Conservation (phyloP, 2,797 vertebrate genomes). For the Coreius guichenoti region DNA sequence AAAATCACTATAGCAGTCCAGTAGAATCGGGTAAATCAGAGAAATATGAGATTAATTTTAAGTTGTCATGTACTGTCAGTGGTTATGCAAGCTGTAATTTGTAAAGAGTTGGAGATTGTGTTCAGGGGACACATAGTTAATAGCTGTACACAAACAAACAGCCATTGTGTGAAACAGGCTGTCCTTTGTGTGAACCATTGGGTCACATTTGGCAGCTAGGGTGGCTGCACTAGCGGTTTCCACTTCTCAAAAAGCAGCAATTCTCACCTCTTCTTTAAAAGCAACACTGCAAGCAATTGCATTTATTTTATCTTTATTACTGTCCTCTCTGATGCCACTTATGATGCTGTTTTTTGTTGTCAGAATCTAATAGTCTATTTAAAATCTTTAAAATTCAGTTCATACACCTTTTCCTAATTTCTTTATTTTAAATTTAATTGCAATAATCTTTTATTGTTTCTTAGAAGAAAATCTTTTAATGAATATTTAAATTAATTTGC, state of each 20-base stretch:
- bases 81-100: slow-evolving; percentile 15
- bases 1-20: background rate
- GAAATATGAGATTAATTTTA: background rate
- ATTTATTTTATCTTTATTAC: background rate
- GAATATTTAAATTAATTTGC: no score
- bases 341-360: background rate
- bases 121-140: background rate
- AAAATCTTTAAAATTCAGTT: background rate
- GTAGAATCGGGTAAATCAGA: background rate
- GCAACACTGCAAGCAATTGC: background rate
- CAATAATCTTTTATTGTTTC: background rate
- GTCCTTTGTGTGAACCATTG: slow-evolving; percentile 56
- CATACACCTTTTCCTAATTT: background rate
- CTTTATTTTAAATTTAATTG: background rate
- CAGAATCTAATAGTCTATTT: background rate
- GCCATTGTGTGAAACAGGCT: slow-evolving; percentile 68
- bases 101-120: slow-evolving; percentile 16
- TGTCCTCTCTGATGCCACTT: background rate
- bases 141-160: slow-evolving; percentile 58
- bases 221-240: background rate
- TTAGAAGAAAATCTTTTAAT: background rate
- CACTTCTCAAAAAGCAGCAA: slow-evolving; percentile 4
- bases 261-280: slow-evolving; percentile 19
- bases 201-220: slow-evolving; percentile 37
- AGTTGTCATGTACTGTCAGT: background rate